These are phyloP conservation scores for Microcebus jonahi DNA, from an alignment of 2,113 vertebrate species.

Conservation along the genomic window DNA sequence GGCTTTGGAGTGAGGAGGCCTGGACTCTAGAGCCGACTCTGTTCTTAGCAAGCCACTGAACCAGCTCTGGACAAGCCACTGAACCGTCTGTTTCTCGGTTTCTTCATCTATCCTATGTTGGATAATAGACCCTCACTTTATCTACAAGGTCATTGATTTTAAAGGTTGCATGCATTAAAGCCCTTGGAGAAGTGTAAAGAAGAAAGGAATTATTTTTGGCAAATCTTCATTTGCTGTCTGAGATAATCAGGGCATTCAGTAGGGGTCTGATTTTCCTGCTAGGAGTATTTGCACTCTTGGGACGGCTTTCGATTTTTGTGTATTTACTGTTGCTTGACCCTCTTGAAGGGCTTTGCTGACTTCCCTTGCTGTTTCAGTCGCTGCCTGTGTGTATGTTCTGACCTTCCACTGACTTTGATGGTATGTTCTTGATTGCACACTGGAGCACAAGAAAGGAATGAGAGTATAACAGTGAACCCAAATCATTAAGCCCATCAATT, in stretches of 20 bases:
- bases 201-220: conserved; percentile 15
- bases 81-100: not conserved
- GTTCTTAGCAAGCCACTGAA: not conserved
- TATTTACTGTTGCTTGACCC: not conserved
- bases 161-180: conserved; percentile 32
- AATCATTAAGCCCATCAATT: not conserved
- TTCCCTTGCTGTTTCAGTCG: not conserved
- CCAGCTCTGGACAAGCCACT: not conserved
- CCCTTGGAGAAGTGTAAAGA: not conserved
- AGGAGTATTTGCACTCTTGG: not conserved
- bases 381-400: not conserved
- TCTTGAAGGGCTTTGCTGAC: not conserved
- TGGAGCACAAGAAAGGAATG: not conserved
- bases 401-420: not conserved
- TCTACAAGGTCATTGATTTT: not conserved
- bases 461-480: not conserved
- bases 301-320: conserved; percentile 41
- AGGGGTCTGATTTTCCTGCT: conserved; percentile 10
- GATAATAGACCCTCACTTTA: not conserved
- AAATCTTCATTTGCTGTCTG: not conserved
- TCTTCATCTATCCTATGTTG: not conserved
- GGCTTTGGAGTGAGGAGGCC: not conserved
- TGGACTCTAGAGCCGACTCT: not conserved
- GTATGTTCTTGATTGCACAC: not conserved
- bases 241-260: not conserved